Percentiles rank a stretch among this genome's conserved stretches.
phyloP scores from a whole-genome alignment of 2,888 invertebrate species.

The Meghimatium bilineatum region DNA sequence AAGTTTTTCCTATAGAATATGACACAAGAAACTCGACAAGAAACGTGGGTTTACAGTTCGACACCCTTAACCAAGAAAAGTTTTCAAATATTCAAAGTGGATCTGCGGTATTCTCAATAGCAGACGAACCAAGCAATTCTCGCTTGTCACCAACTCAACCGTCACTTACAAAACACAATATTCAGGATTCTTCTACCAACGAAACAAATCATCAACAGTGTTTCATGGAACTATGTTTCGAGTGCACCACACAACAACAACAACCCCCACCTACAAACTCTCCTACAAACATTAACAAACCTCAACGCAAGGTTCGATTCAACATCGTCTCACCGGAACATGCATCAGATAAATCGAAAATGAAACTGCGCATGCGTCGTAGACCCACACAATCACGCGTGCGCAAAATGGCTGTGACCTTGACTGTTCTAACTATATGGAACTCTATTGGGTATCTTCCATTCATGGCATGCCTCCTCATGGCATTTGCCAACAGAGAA shows the following conservation, averaged over 20 bases:
- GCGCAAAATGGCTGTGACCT: constrained; percentile 20
- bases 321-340: neutral
- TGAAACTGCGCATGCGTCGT: neutral
- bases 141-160: neutral
- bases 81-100: neutral
- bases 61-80: neutral
- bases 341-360: neutral
- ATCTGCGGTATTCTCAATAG: neutral
- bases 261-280: neutral
- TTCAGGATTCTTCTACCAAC: neutral
- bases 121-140: neutral
- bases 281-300: neutral
- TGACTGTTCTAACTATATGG: constrained; percentile 16
- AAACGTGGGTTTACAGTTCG: neutral
- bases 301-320: neutral
- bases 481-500: neutral
- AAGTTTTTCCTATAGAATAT: neutral
- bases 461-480: constrained; percentile 16
- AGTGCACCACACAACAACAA: neutral
- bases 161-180: neutral
- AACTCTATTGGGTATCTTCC: constrained; percentile 26
- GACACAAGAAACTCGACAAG: neutral
- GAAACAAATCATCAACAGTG: neutral
- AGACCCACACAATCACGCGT: neutral
- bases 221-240: neutral